A percentile compares a stretch with the other conserved stretches of the same genome.
Conservation (phyloP, 1,140 invertebrate species). For the Panagrolaimus sp. region DNA sequence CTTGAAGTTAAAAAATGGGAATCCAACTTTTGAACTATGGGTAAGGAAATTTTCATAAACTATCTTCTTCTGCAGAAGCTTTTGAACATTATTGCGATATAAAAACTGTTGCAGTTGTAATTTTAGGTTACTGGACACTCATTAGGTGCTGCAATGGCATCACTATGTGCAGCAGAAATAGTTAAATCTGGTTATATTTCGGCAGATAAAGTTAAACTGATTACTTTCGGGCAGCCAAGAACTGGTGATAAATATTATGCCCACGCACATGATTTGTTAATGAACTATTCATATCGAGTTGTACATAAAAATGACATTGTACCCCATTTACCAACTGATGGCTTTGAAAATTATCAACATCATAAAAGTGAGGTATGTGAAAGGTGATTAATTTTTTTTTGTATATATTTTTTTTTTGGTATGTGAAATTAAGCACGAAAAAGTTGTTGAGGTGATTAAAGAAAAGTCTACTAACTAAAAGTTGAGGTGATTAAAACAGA, state of each 20-base stretch:
- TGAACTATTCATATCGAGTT: slow-evolving; percentile 34
- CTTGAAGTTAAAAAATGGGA: background rate
- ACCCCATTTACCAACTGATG: slow-evolving; percentile 38
- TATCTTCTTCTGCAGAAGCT: no score
- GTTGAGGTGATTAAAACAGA: no score
- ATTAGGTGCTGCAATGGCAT: slow-evolving; percentile 42
- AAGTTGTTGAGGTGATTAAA: no score
- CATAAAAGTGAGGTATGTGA: slow-evolving; percentile 25
- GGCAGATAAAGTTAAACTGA: slow-evolving; percentile 28
- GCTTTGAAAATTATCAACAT: slow-evolving; percentile 39
- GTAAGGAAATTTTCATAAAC: background rate
- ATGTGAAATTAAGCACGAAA: no score
- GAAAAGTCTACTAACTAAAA: no score
- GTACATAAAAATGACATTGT: slow-evolving; percentile 39
- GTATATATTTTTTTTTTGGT: no score
- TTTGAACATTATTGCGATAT: no score
- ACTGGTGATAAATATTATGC: slow-evolving; percentile 39
- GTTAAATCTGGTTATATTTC: slow-evolving; percentile 20
- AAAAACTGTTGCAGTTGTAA: no score
- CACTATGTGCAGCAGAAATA: slow-evolving; percentile 34
- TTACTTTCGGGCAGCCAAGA: slow-evolving; percentile 46
- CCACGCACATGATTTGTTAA: slow-evolving; percentile 34
- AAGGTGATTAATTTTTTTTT: no score
- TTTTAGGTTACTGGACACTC: slow-evolving; percentile 21
- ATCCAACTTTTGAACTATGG: slow-evolving; percentile 6